Evolutionary conservation across 2,888 invertebrate species (phyloP), one percentile per base, ranked within the genome.

Genomic region (Timandra comae): DNA sequence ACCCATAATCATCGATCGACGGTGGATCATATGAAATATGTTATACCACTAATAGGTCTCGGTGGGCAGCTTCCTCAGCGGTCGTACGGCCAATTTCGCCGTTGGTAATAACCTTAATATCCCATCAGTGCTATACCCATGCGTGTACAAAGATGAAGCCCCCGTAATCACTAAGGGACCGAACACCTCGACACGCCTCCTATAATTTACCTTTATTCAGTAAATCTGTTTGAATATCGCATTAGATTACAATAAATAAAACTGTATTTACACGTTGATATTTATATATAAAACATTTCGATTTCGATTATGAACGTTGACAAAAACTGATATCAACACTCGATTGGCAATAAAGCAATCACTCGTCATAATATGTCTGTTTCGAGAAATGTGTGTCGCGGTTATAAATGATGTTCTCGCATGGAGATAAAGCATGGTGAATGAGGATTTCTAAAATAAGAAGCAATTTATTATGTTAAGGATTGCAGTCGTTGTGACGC

Each of bases 31-130:
- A 80, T 79, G 76, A 78, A 80, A 80, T 80, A 81, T 80, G 79
- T 79, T 79, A 78, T 80, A 70, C 74, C 74, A 73, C 78, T 80
- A 81, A 81, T 82, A 81, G 78, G 76, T 69, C 65, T 73, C 62
- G 67, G 73, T 63, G 73, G 72, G 76, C 68, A 80, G 84, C 84
- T 85, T 78, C 84, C 81, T 85, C 79, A 84, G 84, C 84, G 84
- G 84, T 82, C 74, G 79, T 67, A 69, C 59, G 68, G 69, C 72
- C 81, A 82, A 81, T 81, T 82, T 84, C 44, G 68, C 77, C 73
- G 66, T 71, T 70, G 60, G 73, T 84, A 82, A 84, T 84, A 79
- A 73, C 79, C 69, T 76, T 84, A 84, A 84, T 82, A 78, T 72
- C 72, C 79, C 79, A 74, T 78, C 75, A 73, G 65, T 67, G 70